These are phyloP conservation scores for Pogoniulus pusillus DNA, from an alignment of 2,797 vertebrate species.

Conservation along the genomic window DNA sequence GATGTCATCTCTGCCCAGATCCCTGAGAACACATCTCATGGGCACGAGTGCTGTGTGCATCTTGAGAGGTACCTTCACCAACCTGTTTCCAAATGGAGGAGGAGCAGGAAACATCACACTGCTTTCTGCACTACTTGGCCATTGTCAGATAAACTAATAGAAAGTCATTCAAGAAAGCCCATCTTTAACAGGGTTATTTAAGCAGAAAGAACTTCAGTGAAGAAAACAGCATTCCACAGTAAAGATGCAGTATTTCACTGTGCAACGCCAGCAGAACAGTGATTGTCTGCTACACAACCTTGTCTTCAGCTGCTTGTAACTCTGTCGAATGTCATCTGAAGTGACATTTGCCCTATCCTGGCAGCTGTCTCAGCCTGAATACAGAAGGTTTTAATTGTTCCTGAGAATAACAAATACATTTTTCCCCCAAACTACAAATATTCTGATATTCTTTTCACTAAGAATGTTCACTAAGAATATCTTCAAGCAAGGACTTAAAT, in stretches of 20 bases:
- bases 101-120: not conserved
- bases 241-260: not conserved
- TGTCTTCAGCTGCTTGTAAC: not conserved
- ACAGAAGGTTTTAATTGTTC: not conserved
- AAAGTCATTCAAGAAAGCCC: not conserved
- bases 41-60: not conserved
- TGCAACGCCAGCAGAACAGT: not conserved
- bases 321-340: not conserved
- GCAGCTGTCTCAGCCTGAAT: not conserved
- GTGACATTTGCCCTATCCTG: not conserved
- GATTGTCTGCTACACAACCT: not conserved
- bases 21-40: accelerated
- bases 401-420: not conserved
- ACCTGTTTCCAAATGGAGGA: not conserved
- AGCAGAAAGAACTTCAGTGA: not conserved
- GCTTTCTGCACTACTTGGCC: not conserved
- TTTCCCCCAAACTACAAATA: not conserved
- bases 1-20: not conserved
- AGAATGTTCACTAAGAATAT: not conserved
- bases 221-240: not conserved
- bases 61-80: not conserved
- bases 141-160: not conserved
- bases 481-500: not conserved
- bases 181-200: not conserved
- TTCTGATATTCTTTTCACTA: not conserved